Base-by-base conservation (phyloP, 1,140 invertebrate genomes). In the Psix sp. region DNA sequence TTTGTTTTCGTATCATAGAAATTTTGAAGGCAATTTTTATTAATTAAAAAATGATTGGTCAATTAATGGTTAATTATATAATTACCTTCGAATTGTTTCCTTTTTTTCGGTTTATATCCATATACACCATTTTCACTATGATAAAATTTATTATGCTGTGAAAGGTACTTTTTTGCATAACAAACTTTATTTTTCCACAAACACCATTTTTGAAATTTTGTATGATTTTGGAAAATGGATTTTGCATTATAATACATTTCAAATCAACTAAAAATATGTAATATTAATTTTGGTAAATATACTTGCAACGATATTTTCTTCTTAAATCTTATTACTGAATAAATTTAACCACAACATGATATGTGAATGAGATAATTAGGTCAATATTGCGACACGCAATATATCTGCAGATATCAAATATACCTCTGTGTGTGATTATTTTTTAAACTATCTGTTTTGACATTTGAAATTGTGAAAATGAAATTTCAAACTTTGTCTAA, bases 51-150 rank as follows among this genome's bases (percentile, higher is more conserved):
- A 49, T 33, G 1, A 16, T 24, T 16, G 5, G 11, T 14, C 38
- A 38, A 29, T 15, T 16, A 42, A 45, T 42, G 5, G 9, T 15
- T 15, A 36, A 38, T 38, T 54, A 43, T 63, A 46, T 66, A 77
- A 72, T 57, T 84, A 90, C 90, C 87, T 87, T 89, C 76, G 66
- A 81, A 90, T 21, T 79, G 45, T 5, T 76, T 80, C 33, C 46
- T 13, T 38, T 76, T 72, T 60, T 74, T 82, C 0, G 88, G 85
- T 63, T 83, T 87, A 57, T 90, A 90, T 20, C 91, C 91, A 77
- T 90, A 91, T 6, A 91, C 89, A 13, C 88, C 89, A 36, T 84
- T 85, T 20, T 88, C 85, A 80, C 88, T 90, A 57, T 91, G 89
- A 84, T 91, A 91, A 60, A 57, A 63, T 45, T 74, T 65, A 7